Percentiles rank a stretch among this genome's conserved stretches.
Conservation (phyloP, 2,797 vertebrate genomes). For the Sebastes trivittatus region DNA sequence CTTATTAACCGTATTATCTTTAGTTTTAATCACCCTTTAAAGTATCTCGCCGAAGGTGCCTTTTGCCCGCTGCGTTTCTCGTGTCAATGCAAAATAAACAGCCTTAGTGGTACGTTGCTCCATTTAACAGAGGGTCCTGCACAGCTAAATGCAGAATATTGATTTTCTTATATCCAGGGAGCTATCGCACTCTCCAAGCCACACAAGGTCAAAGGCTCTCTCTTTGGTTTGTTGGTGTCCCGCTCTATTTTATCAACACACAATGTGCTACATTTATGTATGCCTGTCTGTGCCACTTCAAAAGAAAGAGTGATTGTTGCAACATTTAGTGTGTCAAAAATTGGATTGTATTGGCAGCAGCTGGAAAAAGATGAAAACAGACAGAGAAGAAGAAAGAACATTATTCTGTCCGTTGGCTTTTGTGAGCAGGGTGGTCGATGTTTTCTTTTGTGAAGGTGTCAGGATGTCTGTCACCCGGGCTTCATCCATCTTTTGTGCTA, state of each 20-base stretch:
- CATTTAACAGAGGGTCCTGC: constrained; percentile 58
- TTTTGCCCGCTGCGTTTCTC: constrained; percentile 5
- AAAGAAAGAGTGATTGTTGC: constrained; percentile 56
- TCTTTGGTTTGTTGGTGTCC: constrained; percentile 34
- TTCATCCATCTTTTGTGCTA: constrained; percentile 65
- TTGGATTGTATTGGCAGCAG: constrained; percentile 57
- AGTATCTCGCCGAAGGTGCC: constrained; percentile 3
- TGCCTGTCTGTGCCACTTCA: constrained; percentile 35
- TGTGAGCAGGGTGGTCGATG: constrained; percentile 64
- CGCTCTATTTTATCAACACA: constrained; percentile 54
- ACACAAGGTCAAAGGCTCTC: constrained; percentile 73
- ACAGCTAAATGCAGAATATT: constrained; percentile 74
- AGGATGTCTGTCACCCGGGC: constrained; percentile 63
- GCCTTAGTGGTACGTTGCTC: constrained; percentile 18
- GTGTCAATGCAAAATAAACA: constrained; percentile 31
- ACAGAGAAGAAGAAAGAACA: constrained; percentile 20
- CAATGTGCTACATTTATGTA: constrained; percentile 40
- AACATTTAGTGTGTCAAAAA: constrained; percentile 70
- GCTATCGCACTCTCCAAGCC: constrained; percentile 58
- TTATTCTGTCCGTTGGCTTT: constrained; percentile 62
- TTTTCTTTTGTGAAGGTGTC: constrained; percentile 73
- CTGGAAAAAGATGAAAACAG: constrained; percentile 4
- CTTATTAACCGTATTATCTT: constrained; percentile 18
- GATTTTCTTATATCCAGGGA: constrained; percentile 71
- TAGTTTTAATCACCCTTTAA: constrained; percentile 25